Conservation (phyloP, 2,888 invertebrate genomes). For the Conchocele bisecta region DNA sequence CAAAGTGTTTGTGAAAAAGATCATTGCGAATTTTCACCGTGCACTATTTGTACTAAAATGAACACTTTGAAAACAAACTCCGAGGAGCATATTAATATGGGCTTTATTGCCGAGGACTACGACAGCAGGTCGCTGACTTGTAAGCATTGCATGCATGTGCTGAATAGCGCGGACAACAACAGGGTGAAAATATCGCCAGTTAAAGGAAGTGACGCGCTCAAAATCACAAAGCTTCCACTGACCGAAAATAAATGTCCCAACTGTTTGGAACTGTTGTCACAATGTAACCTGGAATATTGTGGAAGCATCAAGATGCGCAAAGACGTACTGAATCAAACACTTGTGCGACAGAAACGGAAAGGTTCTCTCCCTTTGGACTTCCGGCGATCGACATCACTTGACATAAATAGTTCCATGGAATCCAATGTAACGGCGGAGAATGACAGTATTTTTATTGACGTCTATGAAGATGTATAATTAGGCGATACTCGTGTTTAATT, state of each 20-base stretch:
- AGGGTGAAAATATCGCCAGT: constrained; percentile 38
- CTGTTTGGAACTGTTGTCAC: constrained; percentile 28
- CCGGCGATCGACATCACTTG: too few relatives aligned
- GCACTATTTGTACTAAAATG: constrained; percentile 19
- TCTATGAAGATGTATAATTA: constrained; percentile 17
- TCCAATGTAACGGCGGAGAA: background rate
- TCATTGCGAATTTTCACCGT: constrained; percentile 37
- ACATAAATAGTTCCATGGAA: too few relatives aligned
- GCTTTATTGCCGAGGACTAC: background rate
- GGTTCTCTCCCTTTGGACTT: constrained; percentile 45
- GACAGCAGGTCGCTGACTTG: constrained; percentile 1
- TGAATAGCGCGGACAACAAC: constrained; percentile 40
- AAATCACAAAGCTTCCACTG: constrained; percentile 35
- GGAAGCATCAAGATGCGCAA: constrained; percentile 47
- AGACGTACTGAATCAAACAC: constrained; percentile 40
- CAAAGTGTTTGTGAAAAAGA: constrained; percentile 42
- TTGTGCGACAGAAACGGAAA: constrained; percentile 30
- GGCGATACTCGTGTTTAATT: too few relatives aligned
- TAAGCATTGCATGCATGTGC: constrained; percentile 11
- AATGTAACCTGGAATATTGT: constrained; percentile 7
- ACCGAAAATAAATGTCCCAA: constrained; percentile 1
- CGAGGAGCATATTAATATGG: constrained; percentile 19
- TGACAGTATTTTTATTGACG: constrained; percentile 2
- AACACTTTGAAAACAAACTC: background rate
- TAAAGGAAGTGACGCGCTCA: constrained; percentile 38